Evolutionary conservation across 1,140 invertebrate species (phyloP).

Genomic region (Diabrotica undecimpunctata): DNA sequence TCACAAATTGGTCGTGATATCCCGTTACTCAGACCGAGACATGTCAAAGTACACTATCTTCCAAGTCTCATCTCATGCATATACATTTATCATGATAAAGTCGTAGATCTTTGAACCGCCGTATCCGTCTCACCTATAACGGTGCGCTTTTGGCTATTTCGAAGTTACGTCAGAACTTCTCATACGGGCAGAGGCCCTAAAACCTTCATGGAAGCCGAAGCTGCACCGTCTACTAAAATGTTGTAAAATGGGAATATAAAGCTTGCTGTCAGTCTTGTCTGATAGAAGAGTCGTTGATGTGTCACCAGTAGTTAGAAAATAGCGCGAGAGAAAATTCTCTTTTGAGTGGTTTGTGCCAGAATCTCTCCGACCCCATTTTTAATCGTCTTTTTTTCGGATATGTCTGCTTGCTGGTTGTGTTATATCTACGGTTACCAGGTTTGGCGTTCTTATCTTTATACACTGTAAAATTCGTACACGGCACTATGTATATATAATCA

Average conservation of each 20-base stretch:
- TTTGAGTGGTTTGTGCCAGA: slow-evolving; percentile 6
- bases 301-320: slow-evolving; percentile 19
- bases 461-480: too few relatives aligned
- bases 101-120: slow-evolving; percentile 18
- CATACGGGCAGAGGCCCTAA: slow-evolving; percentile 25
- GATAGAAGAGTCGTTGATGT: slow-evolving; percentile 35
- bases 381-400: neutral
- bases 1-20: slow-evolving; percentile 7
- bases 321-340: slow-evolving; percentile 5
- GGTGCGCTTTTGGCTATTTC: slow-evolving; percentile 32
- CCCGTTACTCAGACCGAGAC: neutral
- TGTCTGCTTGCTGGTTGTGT: too few relatives aligned
- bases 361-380: neutral
- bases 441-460: too few relatives aligned
- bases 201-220: slow-evolving; percentile 28
- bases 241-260: slow-evolving; percentile 47
- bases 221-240: slow-evolving; percentile 29
- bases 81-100: slow-evolving; percentile 22
- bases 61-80: slow-evolving; percentile 9
- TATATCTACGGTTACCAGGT: too few relatives aligned
- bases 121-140: slow-evolving; percentile 33
- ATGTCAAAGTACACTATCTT: slow-evolving; percentile 1
- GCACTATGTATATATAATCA: too few relatives aligned
- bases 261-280: slow-evolving; percentile 39
- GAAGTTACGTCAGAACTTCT: slow-evolving; percentile 22